phyloP scores from a whole-genome alignment of 2,113 vertebrate genomes.

The Trachemys scripta region DNA sequence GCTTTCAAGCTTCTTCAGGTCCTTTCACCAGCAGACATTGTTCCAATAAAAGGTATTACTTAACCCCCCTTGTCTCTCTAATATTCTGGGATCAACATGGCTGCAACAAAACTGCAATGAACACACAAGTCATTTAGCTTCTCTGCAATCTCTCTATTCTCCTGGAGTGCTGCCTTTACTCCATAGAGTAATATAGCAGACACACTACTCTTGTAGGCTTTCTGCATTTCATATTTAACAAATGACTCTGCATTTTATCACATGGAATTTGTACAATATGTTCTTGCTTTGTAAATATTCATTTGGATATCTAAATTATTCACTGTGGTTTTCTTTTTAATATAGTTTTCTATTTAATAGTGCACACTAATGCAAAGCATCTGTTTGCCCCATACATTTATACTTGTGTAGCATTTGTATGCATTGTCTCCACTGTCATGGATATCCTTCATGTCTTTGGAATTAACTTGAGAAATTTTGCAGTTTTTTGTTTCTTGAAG shows the following conservation, averaged over 20 bases:
- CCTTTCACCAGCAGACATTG: background rate
- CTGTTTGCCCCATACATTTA: background rate
- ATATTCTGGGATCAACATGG: background rate
- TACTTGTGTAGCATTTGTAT: background rate
- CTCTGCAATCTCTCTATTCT: background rate
- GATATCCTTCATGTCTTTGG: background rate
- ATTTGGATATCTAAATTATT: background rate
- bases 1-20: background rate
- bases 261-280: accelerated
- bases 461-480: background rate
- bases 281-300: background rate
- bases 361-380: background rate
- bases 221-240: background rate
- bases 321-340: background rate
- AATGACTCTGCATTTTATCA: background rate
- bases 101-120: background rate
- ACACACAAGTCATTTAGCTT: background rate
- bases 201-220: background rate
- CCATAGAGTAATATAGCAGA: background rate
- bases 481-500: background rate
- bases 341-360: background rate
- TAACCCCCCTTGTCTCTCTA: background rate
- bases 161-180: background rate
- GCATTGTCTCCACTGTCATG: background rate
- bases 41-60: background rate